Base-by-base conservation (phyloP, 2,888 invertebrate species). In the Lasioglossum lativentre region DNA sequence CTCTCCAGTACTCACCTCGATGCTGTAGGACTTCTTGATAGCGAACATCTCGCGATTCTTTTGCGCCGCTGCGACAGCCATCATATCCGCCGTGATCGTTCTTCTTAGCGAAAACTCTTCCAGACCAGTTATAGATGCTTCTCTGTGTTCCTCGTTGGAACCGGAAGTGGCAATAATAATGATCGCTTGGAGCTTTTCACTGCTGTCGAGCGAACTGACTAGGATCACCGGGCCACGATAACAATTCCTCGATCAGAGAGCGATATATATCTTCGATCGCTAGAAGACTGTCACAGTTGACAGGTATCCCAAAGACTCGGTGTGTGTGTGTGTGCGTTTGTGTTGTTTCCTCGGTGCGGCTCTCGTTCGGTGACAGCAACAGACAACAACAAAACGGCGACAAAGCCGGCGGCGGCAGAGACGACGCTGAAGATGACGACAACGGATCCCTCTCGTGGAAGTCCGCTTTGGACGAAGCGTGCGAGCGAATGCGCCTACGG, bases 11-110 rank as follows among this genome's bases (percentile, higher is more conserved):
- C 98, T 97, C 96, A 98, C 99, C 98, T 99, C 99, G 95, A 99
- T 98, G 96, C 98, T 98, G 97, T 99, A 99, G 91, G 98, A 98
- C 95, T 99, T 99, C 96, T 98, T 98, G 96, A 98, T 98, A 95
- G 98, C 98, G 97, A 98, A 98, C 97, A 98, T 98, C 96, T 98
- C 98, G 95, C 98, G 97, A 96, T 98, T 98, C 96, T 98, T 98
- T 96, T 98, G 98, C 90, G 98, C 98, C 95, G 98, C 98, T 95
- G 98, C 98, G 94, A 98, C 98, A 96, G 98, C 98, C 97, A 98
- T 98, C 96, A 96, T 97, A 91, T 86, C 88, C 80, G 78, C 52
- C 86, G 83, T 86, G 45, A n/a, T 82, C 66, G 86, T 85, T 88
- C 86, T 79, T 90, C 81, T 68, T 74, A 5, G 12, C 34, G 74